Conservation (phyloP, 2,113 vertebrate genomes). For the Onychostoma macrolepis region DNA sequence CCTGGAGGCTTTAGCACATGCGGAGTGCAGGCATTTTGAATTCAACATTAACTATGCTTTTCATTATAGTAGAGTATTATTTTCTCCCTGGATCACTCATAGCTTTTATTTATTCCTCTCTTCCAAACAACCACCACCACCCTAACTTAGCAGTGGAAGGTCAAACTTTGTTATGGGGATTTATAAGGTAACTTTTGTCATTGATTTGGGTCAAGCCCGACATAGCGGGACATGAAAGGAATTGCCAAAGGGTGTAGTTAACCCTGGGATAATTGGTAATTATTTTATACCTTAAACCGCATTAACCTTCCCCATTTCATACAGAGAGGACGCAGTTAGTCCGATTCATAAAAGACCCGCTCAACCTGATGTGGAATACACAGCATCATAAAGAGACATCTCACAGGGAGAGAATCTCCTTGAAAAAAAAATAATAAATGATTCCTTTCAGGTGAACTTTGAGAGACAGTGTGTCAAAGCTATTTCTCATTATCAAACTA, state of each 20-base stretch:
- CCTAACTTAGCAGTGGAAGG: neutral
- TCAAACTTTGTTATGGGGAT: constrained; percentile 45
- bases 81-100: neutral
- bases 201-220: constrained; percentile 60
- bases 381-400: constrained; percentile 3
- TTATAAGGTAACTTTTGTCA: constrained; percentile 52
- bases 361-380: constrained; percentile 8
- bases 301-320: constrained; percentile 62
- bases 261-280: constrained; percentile 63
- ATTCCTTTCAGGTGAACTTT: constrained; percentile 32
- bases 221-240: constrained; percentile 51
- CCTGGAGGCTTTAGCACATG: constrained; percentile 6
- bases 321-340: constrained; percentile 48
- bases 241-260: constrained; percentile 59
- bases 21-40: neutral
- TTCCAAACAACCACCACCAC: constrained; percentile 19
- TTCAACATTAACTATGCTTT: constrained; percentile 30
- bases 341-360: constrained; percentile 17
- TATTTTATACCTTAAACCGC: constrained; percentile 57
- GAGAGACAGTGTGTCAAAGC: constrained; percentile 28
- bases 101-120: neutral
- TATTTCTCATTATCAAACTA: constrained; percentile 16
- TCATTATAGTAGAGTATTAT: neutral
- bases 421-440: neutral
- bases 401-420: neutral